These are phyloP conservation scores for Parazoanthus swiftii DNA, from an alignment of 92 coral and sea anemone genomes.

Conservation along the genomic window DNA sequence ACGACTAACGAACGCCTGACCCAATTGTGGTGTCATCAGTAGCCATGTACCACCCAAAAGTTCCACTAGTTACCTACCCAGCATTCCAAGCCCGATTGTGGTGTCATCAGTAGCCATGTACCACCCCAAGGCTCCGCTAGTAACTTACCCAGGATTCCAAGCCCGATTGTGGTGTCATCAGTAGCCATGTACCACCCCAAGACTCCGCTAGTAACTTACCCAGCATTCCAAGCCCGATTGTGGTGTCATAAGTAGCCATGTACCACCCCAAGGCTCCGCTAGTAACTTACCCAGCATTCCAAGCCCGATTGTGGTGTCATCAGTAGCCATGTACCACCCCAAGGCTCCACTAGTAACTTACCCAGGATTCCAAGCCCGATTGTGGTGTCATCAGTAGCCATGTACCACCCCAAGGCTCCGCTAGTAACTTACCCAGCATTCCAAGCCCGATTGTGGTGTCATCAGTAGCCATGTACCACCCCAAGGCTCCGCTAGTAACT, in stretches of 20 bases:
- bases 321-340: constrained; percentile 91
- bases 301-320: constrained; percentile 74
- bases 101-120: constrained; percentile 87
- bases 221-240: constrained; percentile 83
- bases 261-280: constrained; percentile 87
- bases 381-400: constrained; percentile 82
- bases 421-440: constrained; percentile 85
- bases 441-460: constrained; percentile 81
- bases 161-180: constrained; percentile 75
- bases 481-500: constrained; percentile 83
- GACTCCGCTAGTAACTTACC: constrained; percentile 77
- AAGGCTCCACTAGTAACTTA: constrained; percentile 55
- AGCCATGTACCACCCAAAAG: constrained; percentile 92
- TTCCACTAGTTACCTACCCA: constrained; percentile 51
- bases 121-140: constrained; percentile 88
- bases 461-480: constrained; percentile 88
- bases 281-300: constrained; percentile 78
- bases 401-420: constrained; percentile 93
- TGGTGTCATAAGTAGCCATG: constrained; percentile 84
- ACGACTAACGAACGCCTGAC: too few species aligned
- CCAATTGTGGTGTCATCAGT: constrained; percentile 85
- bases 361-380: constrained; percentile 80
- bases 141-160: constrained; percentile 83
- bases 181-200: constrained; percentile 92
- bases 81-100: constrained; percentile 81